phyloP scores from a whole-genome alignment of 2,113 vertebrate genomes.

The Lates calcarifer region DNA sequence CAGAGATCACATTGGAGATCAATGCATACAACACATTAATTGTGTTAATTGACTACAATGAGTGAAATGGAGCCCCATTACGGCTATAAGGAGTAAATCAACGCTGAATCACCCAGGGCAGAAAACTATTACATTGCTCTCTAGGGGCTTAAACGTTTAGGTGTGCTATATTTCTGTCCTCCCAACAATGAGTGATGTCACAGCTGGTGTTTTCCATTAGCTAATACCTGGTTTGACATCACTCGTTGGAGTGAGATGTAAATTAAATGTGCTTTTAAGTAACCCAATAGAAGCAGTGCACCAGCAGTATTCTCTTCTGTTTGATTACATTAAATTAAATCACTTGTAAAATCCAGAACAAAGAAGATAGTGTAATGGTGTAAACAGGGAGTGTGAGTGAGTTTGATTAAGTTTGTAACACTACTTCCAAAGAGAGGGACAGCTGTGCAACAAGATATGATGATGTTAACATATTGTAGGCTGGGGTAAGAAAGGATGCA shows the following conservation, averaged over 20 bases:
- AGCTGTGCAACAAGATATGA: background rate
- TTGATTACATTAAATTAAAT: slow-evolving; percentile 27
- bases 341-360: too few relatives aligned
- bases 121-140: slow-evolving; percentile 19
- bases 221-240: slow-evolving; percentile 25
- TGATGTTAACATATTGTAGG: background rate
- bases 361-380: background rate
- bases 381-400: background rate
- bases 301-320: background rate
- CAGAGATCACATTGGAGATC: slow-evolving; percentile 58
- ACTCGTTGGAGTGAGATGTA: slow-evolving; percentile 24
- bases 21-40: slow-evolving; percentile 67
- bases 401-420: slow-evolving; percentile 16
- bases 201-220: slow-evolving; percentile 45
- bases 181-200: slow-evolving; percentile 25
- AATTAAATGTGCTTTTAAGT: slow-evolving; percentile 21
- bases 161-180: slow-evolving; percentile 11
- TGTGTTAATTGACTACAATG: slow-evolving; percentile 68
- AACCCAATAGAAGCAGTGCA: slow-evolving; percentile 25
- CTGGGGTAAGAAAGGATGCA: background rate
- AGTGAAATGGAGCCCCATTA: slow-evolving; percentile 50
- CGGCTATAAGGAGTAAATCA: slow-evolving; percentile 58
- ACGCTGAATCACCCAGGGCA: slow-evolving; percentile 39
- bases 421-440: background rate
- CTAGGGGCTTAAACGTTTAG: slow-evolving; percentile 19